Evolutionary conservation across 1,140 invertebrate genomes (phyloP).

Genomic region (Conus ventricosus): DNA sequence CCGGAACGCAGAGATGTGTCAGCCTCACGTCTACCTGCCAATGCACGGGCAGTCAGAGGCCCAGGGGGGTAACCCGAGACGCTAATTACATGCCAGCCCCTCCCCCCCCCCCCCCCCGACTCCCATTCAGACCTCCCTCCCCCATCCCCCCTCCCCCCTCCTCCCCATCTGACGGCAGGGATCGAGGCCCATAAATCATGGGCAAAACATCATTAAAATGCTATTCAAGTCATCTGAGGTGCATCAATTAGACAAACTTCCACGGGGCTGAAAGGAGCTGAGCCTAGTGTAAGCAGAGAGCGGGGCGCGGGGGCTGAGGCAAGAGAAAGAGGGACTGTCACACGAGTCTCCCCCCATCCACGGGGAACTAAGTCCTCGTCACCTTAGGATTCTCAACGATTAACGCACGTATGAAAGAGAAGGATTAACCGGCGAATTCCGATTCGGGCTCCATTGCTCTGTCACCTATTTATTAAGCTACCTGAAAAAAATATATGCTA

Average conservation of each 20-base stretch:
- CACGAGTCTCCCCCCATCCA: background rate
- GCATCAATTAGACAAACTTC: conserved; percentile 17
- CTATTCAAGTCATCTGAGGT: conserved; percentile 22
- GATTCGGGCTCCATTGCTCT: background rate
- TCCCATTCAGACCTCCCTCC: background rate
- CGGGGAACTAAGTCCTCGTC: background rate
- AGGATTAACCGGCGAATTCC: background rate
- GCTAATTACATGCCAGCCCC: background rate
- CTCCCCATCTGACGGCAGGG: background rate
- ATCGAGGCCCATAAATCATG: background rate
- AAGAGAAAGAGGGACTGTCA: conserved; percentile 3
- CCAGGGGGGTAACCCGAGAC: too few relatives aligned
- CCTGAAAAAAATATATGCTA: background rate
- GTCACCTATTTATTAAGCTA: background rate
- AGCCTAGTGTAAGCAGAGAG: background rate
- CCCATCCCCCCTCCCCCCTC: background rate
- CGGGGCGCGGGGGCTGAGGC: background rate
- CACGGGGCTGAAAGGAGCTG: background rate
- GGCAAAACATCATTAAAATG: conserved; percentile 11
- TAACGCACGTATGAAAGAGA: conserved; percentile 17
- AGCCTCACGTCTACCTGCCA: too few relatives aligned
- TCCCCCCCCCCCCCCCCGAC: background rate
- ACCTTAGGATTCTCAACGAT: background rate
- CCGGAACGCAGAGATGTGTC: too few relatives aligned
- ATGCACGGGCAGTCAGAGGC: too few relatives aligned